These are phyloP conservation scores for Drosophila willistoni DNA, from an alignment of 1,140 invertebrate genomes.

Conservation along the genomic window DNA sequence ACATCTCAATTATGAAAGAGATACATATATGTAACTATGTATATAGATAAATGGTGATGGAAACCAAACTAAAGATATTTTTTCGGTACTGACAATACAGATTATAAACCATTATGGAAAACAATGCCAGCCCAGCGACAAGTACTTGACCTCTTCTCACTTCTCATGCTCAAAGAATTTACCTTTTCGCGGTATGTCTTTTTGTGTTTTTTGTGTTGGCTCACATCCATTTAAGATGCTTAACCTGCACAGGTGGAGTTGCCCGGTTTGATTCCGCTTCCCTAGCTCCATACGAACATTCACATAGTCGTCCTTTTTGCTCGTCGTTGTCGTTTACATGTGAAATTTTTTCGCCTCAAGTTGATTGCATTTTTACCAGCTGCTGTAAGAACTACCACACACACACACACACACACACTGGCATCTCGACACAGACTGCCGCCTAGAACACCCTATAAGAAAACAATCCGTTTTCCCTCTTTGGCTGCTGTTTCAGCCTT, in stretches of 20 bases:
- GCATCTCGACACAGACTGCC: background rate
- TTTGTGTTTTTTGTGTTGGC: background rate
- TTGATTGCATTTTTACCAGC: constrained; percentile 76
- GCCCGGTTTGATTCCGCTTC: constrained; percentile 54
- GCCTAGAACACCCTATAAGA: constrained; percentile 41
- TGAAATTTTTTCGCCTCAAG: constrained; percentile 69
- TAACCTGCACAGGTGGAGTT: constrained; percentile 33
- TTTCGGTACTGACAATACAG: background rate
- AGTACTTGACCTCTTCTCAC: background rate
- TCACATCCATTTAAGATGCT: constrained; percentile 21
- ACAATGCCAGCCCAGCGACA: background rate
- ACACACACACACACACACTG: constrained; percentile 38
- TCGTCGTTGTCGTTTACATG: constrained; percentile 50
- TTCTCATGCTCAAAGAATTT: background rate
- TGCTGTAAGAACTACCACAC: constrained; percentile 25
- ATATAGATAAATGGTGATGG: too few species aligned
- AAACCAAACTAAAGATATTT: background rate
- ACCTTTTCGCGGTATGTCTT: background rate
- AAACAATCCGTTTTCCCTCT: constrained; percentile 64
- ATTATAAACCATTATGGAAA: constrained; percentile 1
- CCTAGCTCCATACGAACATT: constrained; percentile 41
- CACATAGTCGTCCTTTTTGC: constrained; percentile 4
- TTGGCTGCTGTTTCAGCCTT: constrained; percentile 29
- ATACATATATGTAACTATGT: background rate
- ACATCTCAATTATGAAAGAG: background rate